These are phyloP conservation scores for Nibea albiflora DNA, from an alignment of 2,113 vertebrate species.

Conservation along the genomic window DNA sequence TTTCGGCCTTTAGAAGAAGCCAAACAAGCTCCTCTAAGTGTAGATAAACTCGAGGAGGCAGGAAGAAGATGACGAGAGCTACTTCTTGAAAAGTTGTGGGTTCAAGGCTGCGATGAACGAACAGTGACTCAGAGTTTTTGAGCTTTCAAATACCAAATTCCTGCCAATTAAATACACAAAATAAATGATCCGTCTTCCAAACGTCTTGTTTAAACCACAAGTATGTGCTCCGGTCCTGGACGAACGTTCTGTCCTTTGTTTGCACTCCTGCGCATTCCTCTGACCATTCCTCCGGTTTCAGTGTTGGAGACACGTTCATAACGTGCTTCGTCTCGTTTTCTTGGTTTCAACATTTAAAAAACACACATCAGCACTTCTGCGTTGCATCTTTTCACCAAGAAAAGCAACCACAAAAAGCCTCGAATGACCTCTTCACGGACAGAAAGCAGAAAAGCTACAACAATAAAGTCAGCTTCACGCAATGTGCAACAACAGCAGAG, in stretches of 20 bases:
- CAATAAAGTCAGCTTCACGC: background rate
- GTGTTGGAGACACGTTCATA: no score
- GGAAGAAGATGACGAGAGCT: slow-evolving; percentile 22
- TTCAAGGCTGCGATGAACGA: background rate
- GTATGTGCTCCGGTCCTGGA: background rate
- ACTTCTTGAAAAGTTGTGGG: slow-evolving; percentile 27
- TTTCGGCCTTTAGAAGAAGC: background rate
- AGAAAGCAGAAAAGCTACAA: background rate
- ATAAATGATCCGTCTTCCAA: background rate
- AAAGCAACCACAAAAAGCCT: background rate
- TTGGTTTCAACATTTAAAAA: background rate
- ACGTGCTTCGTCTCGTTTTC: background rate
- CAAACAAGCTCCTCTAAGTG: background rate
- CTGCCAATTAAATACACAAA: background rate
- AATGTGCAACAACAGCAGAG: background rate
- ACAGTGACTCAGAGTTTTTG: background rate
- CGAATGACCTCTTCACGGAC: background rate
- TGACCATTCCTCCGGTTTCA: background rate
- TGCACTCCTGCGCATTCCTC: slow-evolving; percentile 4
- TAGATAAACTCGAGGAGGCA: background rate
- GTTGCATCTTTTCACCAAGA: background rate
- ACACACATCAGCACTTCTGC: background rate
- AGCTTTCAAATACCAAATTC: background rate
- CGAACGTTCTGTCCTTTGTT: slow-evolving; percentile 19
- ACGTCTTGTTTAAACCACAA: background rate